Evolutionary conservation across 2,888 invertebrate species (phyloP), one percentile per base, ranked within the genome.

Genomic region (Mythimna impura): DNA sequence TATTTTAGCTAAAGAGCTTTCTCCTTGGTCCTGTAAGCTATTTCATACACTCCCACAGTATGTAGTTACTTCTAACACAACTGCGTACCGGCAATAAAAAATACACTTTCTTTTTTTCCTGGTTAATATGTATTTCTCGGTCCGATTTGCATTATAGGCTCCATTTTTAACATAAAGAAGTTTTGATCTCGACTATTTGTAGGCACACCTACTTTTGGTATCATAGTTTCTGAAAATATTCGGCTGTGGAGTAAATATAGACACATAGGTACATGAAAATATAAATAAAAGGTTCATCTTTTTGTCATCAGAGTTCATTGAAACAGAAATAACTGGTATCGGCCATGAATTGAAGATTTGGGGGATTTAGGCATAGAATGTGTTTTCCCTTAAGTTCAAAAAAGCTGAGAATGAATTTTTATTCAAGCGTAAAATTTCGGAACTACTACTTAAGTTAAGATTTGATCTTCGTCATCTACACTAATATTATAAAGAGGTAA

Each of bases 201-300:
- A 60, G 30, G 12, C 34, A 0, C 30, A 69, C 17, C 25, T 60
- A 69, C 36, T 57, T 73, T 57, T 65, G 47, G 30, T 65, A 79
- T 57, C 36, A 47, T 66, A 58, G 36, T 69, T 73, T 54, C 40
- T 22, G 20, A 73, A 71, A 57, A 9, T 22, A 17, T 30, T 68
- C 14, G 7, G 20, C 57, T 55, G 67, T 67, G 43, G 36, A 78
- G 22, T 20, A 5, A 10, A 43, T 5, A 4, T 40, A 17, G 78
- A 22, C 66, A 43, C 25, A 22, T 43, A n/a, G n/a, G n/a, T n/a
- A 47, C 12, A 43, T 43, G 14, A 10, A 43, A 65, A 73, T n/a
- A 70, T 64, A 67, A 79, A 71, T 63, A 68, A 66, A 76, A 68
- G 40, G 61, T 12, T 1, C 57, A 54, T 58, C 65, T 76, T 77